phyloP scores from a whole-genome alignment of 1,140 invertebrate genomes.

The Ooceraea biroi region DNA sequence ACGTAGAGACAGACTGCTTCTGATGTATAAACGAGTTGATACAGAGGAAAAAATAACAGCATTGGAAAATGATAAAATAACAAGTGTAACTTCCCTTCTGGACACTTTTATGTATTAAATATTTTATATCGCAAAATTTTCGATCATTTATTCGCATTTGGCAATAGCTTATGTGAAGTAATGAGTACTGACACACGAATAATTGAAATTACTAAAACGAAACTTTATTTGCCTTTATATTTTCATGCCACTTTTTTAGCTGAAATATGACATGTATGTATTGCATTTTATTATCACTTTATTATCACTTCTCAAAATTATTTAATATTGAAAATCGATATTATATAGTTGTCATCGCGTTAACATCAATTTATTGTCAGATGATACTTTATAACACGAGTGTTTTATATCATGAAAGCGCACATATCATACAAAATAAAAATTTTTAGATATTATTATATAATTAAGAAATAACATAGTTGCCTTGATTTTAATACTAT shows the following conservation, averaged over 20 bases:
- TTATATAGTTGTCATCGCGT: too few species aligned
- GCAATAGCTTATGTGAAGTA: constrained; percentile 34
- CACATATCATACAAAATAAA: too few species aligned
- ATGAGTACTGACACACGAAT: constrained; percentile 41
- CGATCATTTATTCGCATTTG: constrained; percentile 72
- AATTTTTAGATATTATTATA: too few species aligned
- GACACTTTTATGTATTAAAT: constrained; percentile 30
- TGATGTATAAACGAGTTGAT: constrained; percentile 40
- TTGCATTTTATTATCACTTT: neutral
- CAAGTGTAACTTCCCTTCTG: neutral
- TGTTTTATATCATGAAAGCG: too few species aligned
- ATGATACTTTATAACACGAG: too few species aligned
- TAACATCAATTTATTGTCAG: too few species aligned
- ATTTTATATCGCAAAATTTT: constrained; percentile 65
- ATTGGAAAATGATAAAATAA: constrained; percentile 25
- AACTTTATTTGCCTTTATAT: neutral
- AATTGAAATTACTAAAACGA: constrained; percentile 14
- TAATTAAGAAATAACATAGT: too few species aligned
- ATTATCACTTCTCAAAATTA: neutral
- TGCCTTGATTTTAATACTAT: too few species aligned
- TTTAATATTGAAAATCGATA: too few species aligned
- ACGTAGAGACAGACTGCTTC: neutral
- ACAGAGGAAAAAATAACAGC: neutral
- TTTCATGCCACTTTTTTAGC: neutral
- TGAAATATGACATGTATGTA: neutral